Evolutionary conservation across 2,797 vertebrate genomes (phyloP).

Genomic region (Mycteria americana): DNA sequence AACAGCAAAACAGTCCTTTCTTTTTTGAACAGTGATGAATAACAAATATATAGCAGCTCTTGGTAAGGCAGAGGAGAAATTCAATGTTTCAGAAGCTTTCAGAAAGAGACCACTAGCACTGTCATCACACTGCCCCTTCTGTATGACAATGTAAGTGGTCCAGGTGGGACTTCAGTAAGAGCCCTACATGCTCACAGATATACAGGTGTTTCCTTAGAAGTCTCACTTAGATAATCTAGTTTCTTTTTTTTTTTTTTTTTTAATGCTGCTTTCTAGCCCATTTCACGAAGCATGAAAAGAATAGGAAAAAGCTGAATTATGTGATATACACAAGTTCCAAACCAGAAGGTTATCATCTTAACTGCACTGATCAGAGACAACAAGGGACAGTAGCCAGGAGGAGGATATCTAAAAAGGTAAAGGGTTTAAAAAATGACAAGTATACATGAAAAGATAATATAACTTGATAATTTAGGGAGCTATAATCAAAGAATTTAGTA

Average conservation of each 20-base stretch:
- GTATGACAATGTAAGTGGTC: background rate
- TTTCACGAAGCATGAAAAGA: background rate
- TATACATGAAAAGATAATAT: background rate
- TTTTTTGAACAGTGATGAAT: background rate
- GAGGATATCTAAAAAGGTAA: background rate
- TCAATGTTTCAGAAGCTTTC: background rate
- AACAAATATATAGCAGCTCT: background rate
- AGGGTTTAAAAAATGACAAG: background rate
- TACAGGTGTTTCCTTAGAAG: background rate
- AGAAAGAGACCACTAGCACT: background rate
- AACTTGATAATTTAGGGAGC: background rate
- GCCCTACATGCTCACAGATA: background rate
- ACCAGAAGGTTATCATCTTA: background rate
- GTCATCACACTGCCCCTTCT: background rate
- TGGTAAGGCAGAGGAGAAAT: background rate
- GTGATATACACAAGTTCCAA: background rate
- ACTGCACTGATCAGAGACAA: background rate
- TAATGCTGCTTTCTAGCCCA: background rate
- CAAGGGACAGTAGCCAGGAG: background rate
- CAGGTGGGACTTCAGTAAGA: background rate
- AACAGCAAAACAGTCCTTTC: background rate
- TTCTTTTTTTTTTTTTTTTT: background rate
- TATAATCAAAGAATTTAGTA: background rate
- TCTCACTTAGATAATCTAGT: background rate
- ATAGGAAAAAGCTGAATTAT: fast-evolving